Evolutionary conservation across 2,888 invertebrate genomes (phyloP).

Genomic region (Epirrhoe tristata): DNA sequence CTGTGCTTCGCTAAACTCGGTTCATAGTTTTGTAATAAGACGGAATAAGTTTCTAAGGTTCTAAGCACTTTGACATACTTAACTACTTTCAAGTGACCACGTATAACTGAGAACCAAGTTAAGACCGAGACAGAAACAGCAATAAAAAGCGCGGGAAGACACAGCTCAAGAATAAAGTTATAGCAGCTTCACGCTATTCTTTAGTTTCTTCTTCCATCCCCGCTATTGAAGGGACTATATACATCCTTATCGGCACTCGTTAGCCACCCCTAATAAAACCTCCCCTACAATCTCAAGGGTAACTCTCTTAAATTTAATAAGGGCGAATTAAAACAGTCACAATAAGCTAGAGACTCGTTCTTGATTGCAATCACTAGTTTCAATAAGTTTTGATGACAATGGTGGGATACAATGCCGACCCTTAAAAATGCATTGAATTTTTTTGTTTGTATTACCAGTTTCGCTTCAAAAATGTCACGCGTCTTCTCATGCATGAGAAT

Average conservation of each 20-base stretch:
- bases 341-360: slow-evolving; percentile 53
- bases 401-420: slow-evolving; percentile 13
- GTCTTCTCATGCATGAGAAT: neutral
- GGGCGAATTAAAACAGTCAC: slow-evolving; percentile 79
- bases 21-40: no score
- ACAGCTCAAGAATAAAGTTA: neutral
- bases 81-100: no score
- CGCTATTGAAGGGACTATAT: slow-evolving; percentile 70
- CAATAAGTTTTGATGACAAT: slow-evolving; percentile 37
- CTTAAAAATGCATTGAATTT: slow-evolving; percentile 4
- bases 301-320: slow-evolving; percentile 81
- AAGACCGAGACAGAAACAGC: no score
- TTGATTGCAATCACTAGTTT: slow-evolving; percentile 40
- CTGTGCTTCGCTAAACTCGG: no score
- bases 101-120: neutral
- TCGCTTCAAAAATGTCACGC: slow-evolving; percentile 10
- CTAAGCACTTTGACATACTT: no score
- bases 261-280: slow-evolving; percentile 83
- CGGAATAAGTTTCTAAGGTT: no score
- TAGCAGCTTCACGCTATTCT: slow-evolving; percentile 38
- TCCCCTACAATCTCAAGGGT: slow-evolving; percentile 80
- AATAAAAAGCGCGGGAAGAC: no score
- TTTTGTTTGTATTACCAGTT: neutral
- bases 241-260: slow-evolving; percentile 82
- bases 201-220: slow-evolving; percentile 49